These are phyloP conservation scores for Hybognathus amarus DNA, from an alignment of 2,797 vertebrate genomes.

Conservation along the genomic window DNA sequence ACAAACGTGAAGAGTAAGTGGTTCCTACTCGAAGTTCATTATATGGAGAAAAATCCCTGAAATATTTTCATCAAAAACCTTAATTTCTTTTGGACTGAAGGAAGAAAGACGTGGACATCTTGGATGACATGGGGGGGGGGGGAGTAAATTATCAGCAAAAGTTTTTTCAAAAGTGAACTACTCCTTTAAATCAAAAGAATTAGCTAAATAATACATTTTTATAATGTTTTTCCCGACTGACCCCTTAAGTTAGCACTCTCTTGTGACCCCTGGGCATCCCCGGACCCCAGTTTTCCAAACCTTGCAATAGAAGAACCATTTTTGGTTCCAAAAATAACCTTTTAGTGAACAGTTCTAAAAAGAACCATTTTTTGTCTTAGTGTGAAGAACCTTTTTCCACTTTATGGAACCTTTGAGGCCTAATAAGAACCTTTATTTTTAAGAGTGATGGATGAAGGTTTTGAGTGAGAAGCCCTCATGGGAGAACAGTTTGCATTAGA, in stretches of 20 bases:
- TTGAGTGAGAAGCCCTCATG: constrained; percentile 22
- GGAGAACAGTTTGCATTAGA: constrained; percentile 38
- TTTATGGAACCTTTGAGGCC: neutral
- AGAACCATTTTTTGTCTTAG: neutral
- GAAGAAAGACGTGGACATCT: too few species aligned
- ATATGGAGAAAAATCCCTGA: too few species aligned
- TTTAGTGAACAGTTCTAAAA: neutral
- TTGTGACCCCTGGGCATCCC: neutral
- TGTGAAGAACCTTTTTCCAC: neutral
- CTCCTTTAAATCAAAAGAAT: neutral
- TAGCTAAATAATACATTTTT: neutral
- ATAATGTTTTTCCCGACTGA: neutral
- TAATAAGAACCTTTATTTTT: neutral
- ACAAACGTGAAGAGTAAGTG: too few species aligned
- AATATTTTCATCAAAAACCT: too few species aligned
- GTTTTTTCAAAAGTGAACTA: too few species aligned
- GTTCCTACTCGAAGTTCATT: too few species aligned
- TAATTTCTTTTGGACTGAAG: too few species aligned
- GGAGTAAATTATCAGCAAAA: too few species aligned
- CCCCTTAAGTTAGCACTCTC: neutral
- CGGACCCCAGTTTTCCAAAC: neutral
- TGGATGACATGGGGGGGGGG: too few species aligned
- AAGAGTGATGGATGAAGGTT: constrained; percentile 44
- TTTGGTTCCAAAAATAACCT: neutral
- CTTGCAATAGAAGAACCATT: neutral